Evolutionary conservation across 1,140 invertebrate genomes (phyloP), one percentile per base, ranked within the genome.

Genomic region (Zaprionus camerounensis): DNA sequence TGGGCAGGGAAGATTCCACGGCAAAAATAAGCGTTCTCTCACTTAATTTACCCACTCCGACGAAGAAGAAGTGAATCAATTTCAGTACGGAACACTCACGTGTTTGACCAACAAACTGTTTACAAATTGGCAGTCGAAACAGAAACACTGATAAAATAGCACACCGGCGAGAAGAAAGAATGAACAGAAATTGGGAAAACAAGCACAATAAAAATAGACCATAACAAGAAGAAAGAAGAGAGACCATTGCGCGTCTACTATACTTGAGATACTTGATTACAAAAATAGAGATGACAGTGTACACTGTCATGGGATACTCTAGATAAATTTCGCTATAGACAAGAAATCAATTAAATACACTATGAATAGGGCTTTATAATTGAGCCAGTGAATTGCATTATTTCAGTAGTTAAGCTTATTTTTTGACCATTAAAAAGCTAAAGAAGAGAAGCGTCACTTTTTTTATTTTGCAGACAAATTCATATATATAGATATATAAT

Each of bases 11-110:
- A 11, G 84, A 83, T 1, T 11, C 13, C 6, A 76, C 78, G 3
- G 61, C 72, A 0, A 64, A 63, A 22, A 59, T 92, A 0, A 92
- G 91, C 58, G 74, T 92, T 22, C 38, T 92, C 20, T 92, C 91
- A 0, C 68, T 92, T 20, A 79, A 88, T 65, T 81, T 92, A 55
- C 91, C 72, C 2, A 0, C 68, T 20, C 24, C 5, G 0, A 79
- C 22, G 31, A 67, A 79, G 49, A 78, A 71, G 20, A 82, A 83
- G 58, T 85, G 26, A 69, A 72, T 66, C 1, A 15, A 56, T 57
- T 75, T 12, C 24, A 3, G 13, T 56, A 15, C 36, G 1, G 5
- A 34, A 34, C 31, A 20, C 38, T 57, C 84, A 75, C 73, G 71
- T 83, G 84, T 55, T 80, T 64, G 53, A 53, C 34, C 57, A 71